Evolutionary conservation across 1,140 invertebrate genomes (phyloP).

Genomic region (Eriosoma lanigerum): DNA sequence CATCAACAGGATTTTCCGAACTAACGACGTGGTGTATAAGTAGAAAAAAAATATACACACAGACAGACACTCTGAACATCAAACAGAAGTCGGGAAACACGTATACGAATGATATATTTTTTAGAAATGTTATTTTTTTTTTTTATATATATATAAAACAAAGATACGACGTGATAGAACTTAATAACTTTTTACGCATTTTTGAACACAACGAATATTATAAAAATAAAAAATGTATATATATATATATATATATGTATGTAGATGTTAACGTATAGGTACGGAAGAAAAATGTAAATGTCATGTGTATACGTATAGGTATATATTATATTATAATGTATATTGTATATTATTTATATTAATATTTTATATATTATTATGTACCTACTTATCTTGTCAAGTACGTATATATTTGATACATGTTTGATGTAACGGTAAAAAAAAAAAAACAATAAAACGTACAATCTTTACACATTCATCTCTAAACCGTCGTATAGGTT

Average conservation of each 20-base stretch:
- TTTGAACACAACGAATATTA: constrained; percentile 9
- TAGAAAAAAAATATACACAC: not conserved
- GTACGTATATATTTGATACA: not conserved
- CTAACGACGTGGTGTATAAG: not conserved
- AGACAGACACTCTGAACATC: not conserved
- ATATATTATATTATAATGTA: too few relatives aligned
- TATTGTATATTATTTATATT: too few relatives aligned
- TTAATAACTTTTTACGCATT: constrained; percentile 30
- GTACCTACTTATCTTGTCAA: not conserved
- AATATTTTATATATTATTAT: too few relatives aligned
- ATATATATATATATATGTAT: too few relatives aligned
- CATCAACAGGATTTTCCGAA: not conserved
- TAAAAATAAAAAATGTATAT: too few relatives aligned
- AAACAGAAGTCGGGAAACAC: not conserved
- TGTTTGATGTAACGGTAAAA: not conserved
- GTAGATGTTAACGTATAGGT: too few relatives aligned
- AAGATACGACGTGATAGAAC: not conserved
- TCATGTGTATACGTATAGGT: not conserved
- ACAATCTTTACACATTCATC: not conserved
- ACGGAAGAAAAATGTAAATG: not conserved
- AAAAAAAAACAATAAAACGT: not conserved
- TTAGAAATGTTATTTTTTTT: not conserved
- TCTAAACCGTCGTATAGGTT: not conserved
- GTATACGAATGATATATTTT: not conserved
- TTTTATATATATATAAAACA: not conserved